Conservation (phyloP, 37 sponge, comb jelly and placozoan genomes). For the Bolinopsis microptera region DNA sequence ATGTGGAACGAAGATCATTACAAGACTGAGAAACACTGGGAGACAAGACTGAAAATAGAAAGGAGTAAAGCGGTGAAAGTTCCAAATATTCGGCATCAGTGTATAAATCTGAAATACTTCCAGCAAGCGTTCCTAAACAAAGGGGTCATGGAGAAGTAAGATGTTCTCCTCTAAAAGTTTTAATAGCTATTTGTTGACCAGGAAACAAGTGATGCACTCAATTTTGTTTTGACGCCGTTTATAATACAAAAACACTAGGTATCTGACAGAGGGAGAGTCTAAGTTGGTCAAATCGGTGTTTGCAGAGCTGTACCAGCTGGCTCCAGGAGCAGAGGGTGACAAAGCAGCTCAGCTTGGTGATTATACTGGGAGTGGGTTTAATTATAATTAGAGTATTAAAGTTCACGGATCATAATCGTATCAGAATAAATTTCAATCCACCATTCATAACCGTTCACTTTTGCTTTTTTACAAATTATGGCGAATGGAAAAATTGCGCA, state of each 20-base stretch:
- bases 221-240: too few species aligned
- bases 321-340: background rate
- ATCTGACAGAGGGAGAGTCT: background rate
- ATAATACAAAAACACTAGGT: background rate
- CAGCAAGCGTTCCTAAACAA: background rate
- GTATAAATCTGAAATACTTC: background rate
- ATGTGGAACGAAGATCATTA: conserved; percentile 12
- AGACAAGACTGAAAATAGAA: background rate
- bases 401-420: too few species aligned
- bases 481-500: too few species aligned
- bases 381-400: too few species aligned
- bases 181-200: too few species aligned
- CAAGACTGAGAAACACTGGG: conserved; percentile 6
- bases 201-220: too few species aligned
- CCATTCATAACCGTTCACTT: too few species aligned
- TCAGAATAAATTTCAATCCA: too few species aligned
- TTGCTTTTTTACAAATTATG: too few species aligned
- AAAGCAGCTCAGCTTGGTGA: conserved; percentile 2
- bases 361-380: too few species aligned
- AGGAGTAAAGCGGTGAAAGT: background rate
- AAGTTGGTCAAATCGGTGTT: background rate
- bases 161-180: too few species aligned
- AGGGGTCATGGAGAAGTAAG: background rate
- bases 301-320: background rate
- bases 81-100: conserved; percentile 13